These are phyloP conservation scores for Myotis vivesi DNA, from an alignment of 2,797 vertebrate genomes.

Conservation along the genomic window DNA sequence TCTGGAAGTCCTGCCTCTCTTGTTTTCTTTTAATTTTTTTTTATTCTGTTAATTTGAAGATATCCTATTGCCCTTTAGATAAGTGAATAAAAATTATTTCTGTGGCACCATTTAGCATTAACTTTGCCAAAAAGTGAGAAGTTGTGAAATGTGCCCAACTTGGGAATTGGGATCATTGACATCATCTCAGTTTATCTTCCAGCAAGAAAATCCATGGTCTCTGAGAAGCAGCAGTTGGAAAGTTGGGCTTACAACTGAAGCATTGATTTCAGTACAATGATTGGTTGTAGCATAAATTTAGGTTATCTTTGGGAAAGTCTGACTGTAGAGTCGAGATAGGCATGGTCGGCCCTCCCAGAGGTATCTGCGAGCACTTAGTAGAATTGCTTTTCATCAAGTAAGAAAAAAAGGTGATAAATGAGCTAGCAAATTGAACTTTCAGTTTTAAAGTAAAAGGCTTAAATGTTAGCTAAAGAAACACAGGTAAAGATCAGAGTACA, in stretches of 20 bases:
- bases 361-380: slow-evolving; percentile 28
- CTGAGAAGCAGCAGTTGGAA: not conserved
- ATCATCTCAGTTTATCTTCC: not conserved
- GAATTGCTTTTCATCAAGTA: slow-evolving; percentile 55
- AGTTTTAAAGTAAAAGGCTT: slow-evolving; percentile 41
- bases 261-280: not conserved
- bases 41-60: not conserved
- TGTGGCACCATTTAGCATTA: not conserved
- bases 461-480: slow-evolving; percentile 23
- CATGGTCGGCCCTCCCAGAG: not conserved
- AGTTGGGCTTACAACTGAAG: not conserved
- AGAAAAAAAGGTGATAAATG: slow-evolving; percentile 39
- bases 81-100: not conserved
- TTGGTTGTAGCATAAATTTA: not conserved
- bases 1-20: not conserved
- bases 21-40: not conserved
- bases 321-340: not conserved
- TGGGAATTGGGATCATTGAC: not conserved
- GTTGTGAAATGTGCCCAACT: not conserved
- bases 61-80: not conserved
- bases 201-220: not conserved
- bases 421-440: slow-evolving; percentile 41
- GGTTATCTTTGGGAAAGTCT: not conserved
- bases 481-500: slow-evolving; percentile 5
- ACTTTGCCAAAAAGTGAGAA: not conserved